These are phyloP conservation scores for Tetropium fuscum DNA, from an alignment of 2,888 invertebrate species.

Conservation along the genomic window DNA sequence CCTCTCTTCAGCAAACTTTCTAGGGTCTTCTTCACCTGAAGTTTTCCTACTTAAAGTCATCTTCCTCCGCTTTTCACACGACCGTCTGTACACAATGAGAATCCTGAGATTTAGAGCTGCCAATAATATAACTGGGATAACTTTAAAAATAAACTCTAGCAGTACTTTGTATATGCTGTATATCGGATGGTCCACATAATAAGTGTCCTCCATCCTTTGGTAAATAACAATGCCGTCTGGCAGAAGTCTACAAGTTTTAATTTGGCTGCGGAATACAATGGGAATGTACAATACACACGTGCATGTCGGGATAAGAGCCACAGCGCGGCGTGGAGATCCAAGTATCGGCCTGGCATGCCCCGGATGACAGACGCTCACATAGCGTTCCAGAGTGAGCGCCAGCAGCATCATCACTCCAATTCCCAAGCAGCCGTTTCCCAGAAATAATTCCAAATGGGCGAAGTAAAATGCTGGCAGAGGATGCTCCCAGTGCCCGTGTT, in stretches of 20 bases:
- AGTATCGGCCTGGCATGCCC: slow-evolving; percentile 74
- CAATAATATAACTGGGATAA: slow-evolving; percentile 75
- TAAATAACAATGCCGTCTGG: slow-evolving; percentile 70
- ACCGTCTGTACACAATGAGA: slow-evolving; percentile 74
- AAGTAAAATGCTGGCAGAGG: slow-evolving; percentile 77
- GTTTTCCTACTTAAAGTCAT: slow-evolving; percentile 74
- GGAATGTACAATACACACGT: slow-evolving; percentile 79
- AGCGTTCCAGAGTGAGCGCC: slow-evolving; percentile 79
- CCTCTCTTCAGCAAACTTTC: slow-evolving; percentile 77
- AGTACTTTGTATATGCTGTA: slow-evolving; percentile 72
- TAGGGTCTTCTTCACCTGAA: slow-evolving; percentile 73
- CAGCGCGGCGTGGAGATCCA: slow-evolving; percentile 73
- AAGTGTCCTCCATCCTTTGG: slow-evolving; percentile 64
- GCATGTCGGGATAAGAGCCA: slow-evolving; percentile 73
- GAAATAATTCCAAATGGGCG: slow-evolving; percentile 76
- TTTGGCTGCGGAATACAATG: slow-evolving; percentile 73
- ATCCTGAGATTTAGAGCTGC: slow-evolving; percentile 76
- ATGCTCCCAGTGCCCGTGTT: slow-evolving; percentile 74
- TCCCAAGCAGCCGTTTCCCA: slow-evolving; percentile 79
- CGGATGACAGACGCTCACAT: slow-evolving; percentile 81
- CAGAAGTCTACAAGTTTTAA: slow-evolving; percentile 64
- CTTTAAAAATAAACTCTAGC: slow-evolving; percentile 71
- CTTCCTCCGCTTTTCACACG: slow-evolving; percentile 73
- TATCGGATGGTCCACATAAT: slow-evolving; percentile 57
- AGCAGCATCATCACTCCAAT: slow-evolving; percentile 83